These are phyloP conservation scores for Anolis carolinensis DNA, from an alignment of 2,113 vertebrate species.

Conservation along the genomic window DNA sequence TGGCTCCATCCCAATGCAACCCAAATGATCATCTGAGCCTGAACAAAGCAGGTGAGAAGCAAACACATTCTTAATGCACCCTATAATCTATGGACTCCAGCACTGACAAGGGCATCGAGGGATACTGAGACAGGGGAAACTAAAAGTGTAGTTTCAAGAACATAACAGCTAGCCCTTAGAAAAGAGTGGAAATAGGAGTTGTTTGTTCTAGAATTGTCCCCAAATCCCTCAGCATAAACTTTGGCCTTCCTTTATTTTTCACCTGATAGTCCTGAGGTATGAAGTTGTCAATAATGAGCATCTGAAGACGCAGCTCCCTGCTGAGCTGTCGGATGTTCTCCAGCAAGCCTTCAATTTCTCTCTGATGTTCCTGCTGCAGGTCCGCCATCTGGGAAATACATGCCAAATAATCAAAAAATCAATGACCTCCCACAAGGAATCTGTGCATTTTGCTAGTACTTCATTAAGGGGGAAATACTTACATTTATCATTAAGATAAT, in stretches of 20 bases:
- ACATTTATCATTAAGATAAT: background rate
- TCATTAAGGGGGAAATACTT: too few species aligned
- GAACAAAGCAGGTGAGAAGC: background rate
- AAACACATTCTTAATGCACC: background rate
- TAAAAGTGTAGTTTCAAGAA: background rate
- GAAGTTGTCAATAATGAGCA: slow-evolving; percentile 98
- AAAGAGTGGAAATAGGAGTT: background rate
- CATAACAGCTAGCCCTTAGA: background rate
- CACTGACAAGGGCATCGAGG: background rate
- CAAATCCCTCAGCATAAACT: background rate
- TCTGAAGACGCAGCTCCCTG: slow-evolving; percentile 93
- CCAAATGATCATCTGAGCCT: background rate
- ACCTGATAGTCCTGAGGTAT: slow-evolving; percentile 99
- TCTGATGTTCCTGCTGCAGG: slow-evolving; percentile 94
- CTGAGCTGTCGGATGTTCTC: slow-evolving; percentile 98
- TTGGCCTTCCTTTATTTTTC: background rate
- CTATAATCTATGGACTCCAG: background rate
- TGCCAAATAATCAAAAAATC: background rate
- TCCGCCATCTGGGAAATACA: slow-evolving; percentile 88
- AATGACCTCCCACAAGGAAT: background rate
- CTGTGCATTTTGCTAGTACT: background rate
- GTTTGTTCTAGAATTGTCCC: background rate
- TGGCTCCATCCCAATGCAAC: background rate
- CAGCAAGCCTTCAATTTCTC: slow-evolving; percentile 93
- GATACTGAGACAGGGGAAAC: background rate